These are phyloP conservation scores for Uria lomvia DNA, from an alignment of 2,113 vertebrate genomes.

Conservation along the genomic window DNA sequence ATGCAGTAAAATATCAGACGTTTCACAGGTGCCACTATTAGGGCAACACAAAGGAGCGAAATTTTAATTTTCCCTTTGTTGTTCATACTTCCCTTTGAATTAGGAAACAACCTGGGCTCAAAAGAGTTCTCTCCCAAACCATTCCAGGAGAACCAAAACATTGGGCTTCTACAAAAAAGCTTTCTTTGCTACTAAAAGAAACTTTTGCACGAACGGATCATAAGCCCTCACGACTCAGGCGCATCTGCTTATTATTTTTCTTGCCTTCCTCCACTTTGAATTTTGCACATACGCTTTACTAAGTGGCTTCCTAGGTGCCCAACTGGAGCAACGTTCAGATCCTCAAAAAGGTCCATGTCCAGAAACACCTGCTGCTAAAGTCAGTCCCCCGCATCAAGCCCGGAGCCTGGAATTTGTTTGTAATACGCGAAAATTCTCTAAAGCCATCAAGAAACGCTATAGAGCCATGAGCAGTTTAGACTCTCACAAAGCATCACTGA, in stretches of 20 bases:
- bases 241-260: background rate
- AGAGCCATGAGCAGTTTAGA: background rate
- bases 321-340: background rate
- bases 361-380: background rate
- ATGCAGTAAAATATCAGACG: background rate
- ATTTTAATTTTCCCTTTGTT: background rate
- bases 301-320: background rate
- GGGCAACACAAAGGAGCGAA: background rate
- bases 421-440: background rate
- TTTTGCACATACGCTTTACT: background rate
- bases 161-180: background rate
- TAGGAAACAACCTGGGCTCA: background rate
- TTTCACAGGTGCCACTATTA: background rate
- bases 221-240: background rate
- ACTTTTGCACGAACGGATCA: background rate
- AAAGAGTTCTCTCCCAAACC: background rate
- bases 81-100: background rate
- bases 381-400: background rate
- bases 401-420: background rate
- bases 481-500: background rate
- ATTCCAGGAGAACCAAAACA: background rate
- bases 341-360: background rate
- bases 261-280: background rate
- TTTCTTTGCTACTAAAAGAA: background rate
- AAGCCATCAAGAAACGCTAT: background rate